Conservation (phyloP, 2,797 vertebrate genomes). For the Sebastes umbrosus region DNA sequence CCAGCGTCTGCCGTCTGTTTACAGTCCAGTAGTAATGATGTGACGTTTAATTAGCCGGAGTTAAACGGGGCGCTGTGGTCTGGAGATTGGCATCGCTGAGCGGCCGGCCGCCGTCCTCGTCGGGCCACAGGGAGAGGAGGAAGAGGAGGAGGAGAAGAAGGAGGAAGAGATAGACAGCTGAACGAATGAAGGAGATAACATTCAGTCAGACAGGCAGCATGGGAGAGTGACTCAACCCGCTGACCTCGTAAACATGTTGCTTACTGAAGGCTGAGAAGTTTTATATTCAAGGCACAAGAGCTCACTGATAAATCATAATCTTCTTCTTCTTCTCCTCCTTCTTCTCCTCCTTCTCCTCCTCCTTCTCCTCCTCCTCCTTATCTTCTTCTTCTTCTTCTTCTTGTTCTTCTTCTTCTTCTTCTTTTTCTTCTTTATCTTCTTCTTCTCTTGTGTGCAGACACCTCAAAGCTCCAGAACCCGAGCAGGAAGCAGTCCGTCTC, state of each 20-base stretch:
- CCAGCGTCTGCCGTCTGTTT: conserved; percentile 50
- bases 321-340: too few relatives aligned
- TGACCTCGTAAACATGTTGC: too few relatives aligned
- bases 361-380: too few relatives aligned
- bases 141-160: neutral
- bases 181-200: conserved; percentile 47
- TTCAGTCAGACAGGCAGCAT: neutral
- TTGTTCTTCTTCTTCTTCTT: neutral
- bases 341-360: too few relatives aligned
- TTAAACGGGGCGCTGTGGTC: conserved; percentile 56
- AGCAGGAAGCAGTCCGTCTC: conserved; percentile 97
- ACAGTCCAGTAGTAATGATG: conserved; percentile 72
- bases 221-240: conserved; percentile 21
- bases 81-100: conserved; percentile 80
- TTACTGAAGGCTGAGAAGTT: too few relatives aligned
- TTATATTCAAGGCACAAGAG: too few relatives aligned
- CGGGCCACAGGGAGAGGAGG: neutral
- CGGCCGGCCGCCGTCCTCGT: neutral
- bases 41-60: conserved; percentile 77
- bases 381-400: neutral
- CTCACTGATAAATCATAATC: too few relatives aligned
- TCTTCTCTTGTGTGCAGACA: conserved; percentile 76
- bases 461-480: conserved; percentile 90
- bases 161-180: neutral
- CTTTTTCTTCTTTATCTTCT: neutral